Base-by-base conservation (phyloP, 2,797 vertebrate genomes). In the Otus scops region DNA sequence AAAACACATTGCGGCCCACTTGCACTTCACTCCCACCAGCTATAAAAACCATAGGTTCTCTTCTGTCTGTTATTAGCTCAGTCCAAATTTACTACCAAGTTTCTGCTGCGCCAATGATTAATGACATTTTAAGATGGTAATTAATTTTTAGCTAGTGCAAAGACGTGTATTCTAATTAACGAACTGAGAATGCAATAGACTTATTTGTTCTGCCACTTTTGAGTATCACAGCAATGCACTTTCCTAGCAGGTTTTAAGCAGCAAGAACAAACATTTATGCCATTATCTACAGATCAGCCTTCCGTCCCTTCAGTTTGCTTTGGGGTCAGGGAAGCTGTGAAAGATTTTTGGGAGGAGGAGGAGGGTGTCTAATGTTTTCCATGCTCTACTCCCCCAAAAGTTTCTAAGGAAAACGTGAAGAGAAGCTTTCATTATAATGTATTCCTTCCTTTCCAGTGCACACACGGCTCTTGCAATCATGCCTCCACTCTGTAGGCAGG, bases 61-160 rank as follows among this genome's bases (percentile, higher is more conserved):
- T 92, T 95, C 76, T 87, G 87, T 91, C 95, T 97, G 90, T 71
- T 93, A 96, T 94, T 79, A 97, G 86, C 88, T 93, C 65, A 84
- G 88, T 80, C 74, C 96, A 97, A 75, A 95, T 97, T 92, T 95
- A 95, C 89, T 91, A 94, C 79, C 93, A 95, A 70, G 78, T 96
- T 95, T 97, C 95, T 96, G 63, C 85, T 95, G 81, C 0, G 3
- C 50, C 43, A 13, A 89, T 97, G 95, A 98, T 97, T 98, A 97
- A 97, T 96, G 92, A 56, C 89, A 96, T 96, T 97, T 97, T 97
- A 97, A 96, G 95, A 94, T 71, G 89, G 94, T 96, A 98, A 98
- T 98, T 98, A 98, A 96, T 96, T 97, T 95, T 97, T 91, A 95
- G 89, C 94, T 96, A 73, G 79, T 70, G 53, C 84, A 95, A 95